Evolutionary conservation across 1,140 invertebrate genomes (phyloP).

Genomic region (Pomacea maculata): DNA sequence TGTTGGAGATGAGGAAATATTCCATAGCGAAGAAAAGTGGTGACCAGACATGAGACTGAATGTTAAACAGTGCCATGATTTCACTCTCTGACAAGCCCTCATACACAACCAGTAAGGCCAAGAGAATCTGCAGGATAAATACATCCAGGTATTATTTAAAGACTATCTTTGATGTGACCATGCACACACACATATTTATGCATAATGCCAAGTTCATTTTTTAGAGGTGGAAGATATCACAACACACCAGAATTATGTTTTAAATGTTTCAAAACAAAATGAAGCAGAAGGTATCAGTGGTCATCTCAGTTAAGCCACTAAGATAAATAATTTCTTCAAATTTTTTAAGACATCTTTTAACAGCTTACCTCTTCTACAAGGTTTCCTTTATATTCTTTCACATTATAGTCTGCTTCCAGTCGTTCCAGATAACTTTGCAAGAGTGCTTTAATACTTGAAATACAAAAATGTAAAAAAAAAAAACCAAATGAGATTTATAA

Average conservation of each 20-base stretch:
- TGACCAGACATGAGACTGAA: conserved; percentile 51
- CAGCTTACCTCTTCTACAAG: conserved; percentile 14
- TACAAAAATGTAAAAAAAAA: not conserved
- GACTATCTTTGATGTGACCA: no score
- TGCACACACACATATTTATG: no score
- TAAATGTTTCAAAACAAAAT: no score
- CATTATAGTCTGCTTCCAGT: conserved; percentile 57
- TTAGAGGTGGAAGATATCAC: no score
- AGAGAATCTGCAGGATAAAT: conserved; percentile 10
- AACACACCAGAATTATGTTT: no score
- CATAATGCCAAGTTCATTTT: no score
- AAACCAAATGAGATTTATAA: not conserved
- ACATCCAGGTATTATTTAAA: not conserved
- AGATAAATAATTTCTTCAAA: no score
- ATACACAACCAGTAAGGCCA: conserved; percentile 36
- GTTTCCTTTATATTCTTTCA: conserved; percentile 28
- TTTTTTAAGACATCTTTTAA: no score
- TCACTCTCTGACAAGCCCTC: conserved; percentile 51
- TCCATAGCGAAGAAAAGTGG: conserved; percentile 57
- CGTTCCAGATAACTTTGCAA: conserved; percentile 50
- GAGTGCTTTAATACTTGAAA: conserved; percentile 50
- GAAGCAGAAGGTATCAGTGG: no score
- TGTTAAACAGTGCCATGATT: conserved; percentile 40
- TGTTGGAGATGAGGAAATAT: conserved; percentile 44
- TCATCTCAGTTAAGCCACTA: no score